Evolutionary conservation across 2,113 vertebrate species (phyloP), one percentile per base, ranked within the genome.

Genomic region (Chauna torquata): DNA sequence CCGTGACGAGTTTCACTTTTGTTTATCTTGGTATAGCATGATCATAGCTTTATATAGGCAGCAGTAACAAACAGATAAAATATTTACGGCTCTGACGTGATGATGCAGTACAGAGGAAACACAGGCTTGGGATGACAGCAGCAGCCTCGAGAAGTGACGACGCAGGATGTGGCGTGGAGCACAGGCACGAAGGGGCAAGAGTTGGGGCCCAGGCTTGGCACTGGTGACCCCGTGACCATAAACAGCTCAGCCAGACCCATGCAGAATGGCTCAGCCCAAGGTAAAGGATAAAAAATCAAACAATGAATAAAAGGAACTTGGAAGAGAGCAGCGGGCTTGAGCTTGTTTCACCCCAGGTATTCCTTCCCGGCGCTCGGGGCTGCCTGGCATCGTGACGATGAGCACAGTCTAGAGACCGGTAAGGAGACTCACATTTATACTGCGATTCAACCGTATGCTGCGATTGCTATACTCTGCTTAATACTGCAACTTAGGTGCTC

Each of bases 31-130:
- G 74, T 81, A 71, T 34, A 92, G 75, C 86, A 79, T 2, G 6
- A 96, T 34, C 83, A 42, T 59, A 85, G 45, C 54, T 91, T 86
- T 58, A 80, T 61, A 91, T 2, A 80, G 71, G 74, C 12, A 91
- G 96, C n/a, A 18, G 44, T n/a, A 84, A 75, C 74, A 78, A 92
- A 91, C 86, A 44, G 94, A 91, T 82, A 89, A 94, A 84, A 89
- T 71, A 84, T 64, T 81, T 23, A 49, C 0, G 3, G 75, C 4
- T 44, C 82, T 45, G 69, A 82, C 58, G 5, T 2, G 65, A 68
- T 4, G 38, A 47, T 3, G 36, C 6, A 11, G 75, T 32, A 66
- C 1, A 77, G 62, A 93, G 86, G 77, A 86, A 71, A 78, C 52
- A 22, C 7, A 1, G 38, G 22, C 72, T 77, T 5, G 74, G 57